Evolutionary conservation across 2,113 vertebrate genomes (phyloP), one percentile per base, ranked within the genome.

Genomic region (Upupa epops): DNA sequence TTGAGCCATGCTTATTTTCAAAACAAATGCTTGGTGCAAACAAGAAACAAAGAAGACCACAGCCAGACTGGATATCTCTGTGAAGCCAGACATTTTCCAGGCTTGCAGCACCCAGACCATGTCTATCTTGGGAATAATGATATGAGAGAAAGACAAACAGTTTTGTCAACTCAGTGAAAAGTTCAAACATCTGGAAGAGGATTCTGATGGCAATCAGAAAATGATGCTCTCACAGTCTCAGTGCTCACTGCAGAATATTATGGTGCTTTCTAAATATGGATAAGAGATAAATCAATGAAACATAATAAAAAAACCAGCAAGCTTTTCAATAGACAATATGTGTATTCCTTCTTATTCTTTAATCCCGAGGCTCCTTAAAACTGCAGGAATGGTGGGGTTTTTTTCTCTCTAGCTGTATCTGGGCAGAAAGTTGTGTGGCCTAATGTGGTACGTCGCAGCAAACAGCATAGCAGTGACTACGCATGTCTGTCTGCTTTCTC

Each of bases 391-490:
- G 11, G 29, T 17, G 2, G 12, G 13, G 28, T 56, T 60, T 85
- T 46, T 46, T 8, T 12, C 22, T 89, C 37, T 42, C n/a, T 59
- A 34, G 13, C 74, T 87, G 78, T 91, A 83, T 93, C 92, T 84
- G 66, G 83, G 80, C 92, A 93, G 82, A 91, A 91, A 76, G 55
- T 80, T 83, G 29, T 3, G 0, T 59, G 32, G 51, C 40, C 45
- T 74, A 80, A 73, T 0, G 0, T 31, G 77, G 19, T 36, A 31
- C 22, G 40, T 69, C n/a, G 36, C 17, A 81, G 90, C 83, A 91
- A 95, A 95, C 36, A 91, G 60, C 72, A 93, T 32, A 86, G 83
- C 83, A 84, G 76, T 78, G 61, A 68, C 61, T 78, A 68, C 2
- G 13, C 65, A 91, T 68, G 52, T 49, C 79, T 73, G 18, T 66